Base-by-base conservation (phyloP, 2,113 vertebrate genomes). In the Gallinago jamesoni region DNA sequence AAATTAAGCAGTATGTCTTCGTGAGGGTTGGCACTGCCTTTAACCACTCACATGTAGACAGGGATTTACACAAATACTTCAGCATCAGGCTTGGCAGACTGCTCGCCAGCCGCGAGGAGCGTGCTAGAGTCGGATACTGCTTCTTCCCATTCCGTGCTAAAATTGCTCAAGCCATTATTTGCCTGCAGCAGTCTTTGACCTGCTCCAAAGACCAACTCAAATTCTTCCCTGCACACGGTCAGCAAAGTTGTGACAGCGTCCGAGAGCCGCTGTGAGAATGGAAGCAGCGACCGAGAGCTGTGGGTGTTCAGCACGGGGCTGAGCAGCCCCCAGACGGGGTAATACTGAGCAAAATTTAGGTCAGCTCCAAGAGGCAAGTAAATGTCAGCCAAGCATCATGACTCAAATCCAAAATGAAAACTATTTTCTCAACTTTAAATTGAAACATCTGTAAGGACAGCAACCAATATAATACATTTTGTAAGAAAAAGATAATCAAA, bases 391-490 rank as follows among this genome's bases (percentile, higher is more conserved):
- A 98, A 97, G 90, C 13, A n/a, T 43, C 66, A 25, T 95, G 96
- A 96, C 96, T 97, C 96, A 82, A 97, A 94, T 90, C 92, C 96
- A 97, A 89, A 86, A 87, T 17, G 78, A 97, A 96, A 94, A 96
- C 55, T 78, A 31, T 95, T 96, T 97, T 94, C 92, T 87, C 96
- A 95, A 93, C 91, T 92, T 95, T 98, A 98, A 98, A 94, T 39
- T 96, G 89, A 98, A 98, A 96, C 97, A 98, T 96, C 97, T 98
- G 98, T 28, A 94, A 93, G 87, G 86, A 18, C 21, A 48, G 63
- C 64, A 72, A 94, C 62, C 50, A 86, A 72, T 16, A 68, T 31
- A 74, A 85, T 64, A 43, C 87, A 89, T 87, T 81, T 84, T 87
- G 85, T 45, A 86, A 8, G 70, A 43, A 80, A 91, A 84, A 89